phyloP scores from a whole-genome alignment of 2,888 invertebrate species.

The Phrixothrix hirtus region DNA sequence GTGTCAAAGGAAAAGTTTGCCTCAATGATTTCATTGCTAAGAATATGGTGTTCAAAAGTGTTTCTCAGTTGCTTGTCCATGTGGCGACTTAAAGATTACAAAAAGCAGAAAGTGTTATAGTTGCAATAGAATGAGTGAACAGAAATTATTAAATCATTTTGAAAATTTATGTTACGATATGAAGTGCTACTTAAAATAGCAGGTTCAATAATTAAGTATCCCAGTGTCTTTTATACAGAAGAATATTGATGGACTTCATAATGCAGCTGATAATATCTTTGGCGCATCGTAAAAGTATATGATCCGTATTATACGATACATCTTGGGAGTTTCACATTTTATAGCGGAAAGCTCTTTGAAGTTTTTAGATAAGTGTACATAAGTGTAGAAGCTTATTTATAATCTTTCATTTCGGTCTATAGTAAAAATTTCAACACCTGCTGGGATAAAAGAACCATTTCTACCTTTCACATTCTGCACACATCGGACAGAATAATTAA shows the following conservation, averaged over 20 bases:
- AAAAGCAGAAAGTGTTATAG: no score
- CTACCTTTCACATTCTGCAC: no score
- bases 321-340: slow-evolving; percentile 14
- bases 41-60: no score
- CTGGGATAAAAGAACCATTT: no score
- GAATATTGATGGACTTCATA: neutral
- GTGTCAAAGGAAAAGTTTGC: no score
- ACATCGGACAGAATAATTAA: no score
- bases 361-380: slow-evolving; percentile 13
- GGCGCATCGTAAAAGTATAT: neutral
- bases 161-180: neutral
- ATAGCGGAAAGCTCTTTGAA: slow-evolving; percentile 16
- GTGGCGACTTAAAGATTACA: no score
- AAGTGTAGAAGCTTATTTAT: slow-evolving; percentile 7
- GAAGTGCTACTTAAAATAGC: neutral
- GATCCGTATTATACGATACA: slow-evolving; percentile 11
- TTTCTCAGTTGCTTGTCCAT: no score
- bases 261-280: neutral
- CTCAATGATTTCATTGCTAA: no score
- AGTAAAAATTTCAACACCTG: no score
- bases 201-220: neutral
- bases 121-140: no score
- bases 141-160: neutral
- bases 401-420: slow-evolving; percentile 13
- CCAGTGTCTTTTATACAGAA: neutral